Conservation (phyloP, 2,113 vertebrate species). For the Mobula hypostoma region DNA sequence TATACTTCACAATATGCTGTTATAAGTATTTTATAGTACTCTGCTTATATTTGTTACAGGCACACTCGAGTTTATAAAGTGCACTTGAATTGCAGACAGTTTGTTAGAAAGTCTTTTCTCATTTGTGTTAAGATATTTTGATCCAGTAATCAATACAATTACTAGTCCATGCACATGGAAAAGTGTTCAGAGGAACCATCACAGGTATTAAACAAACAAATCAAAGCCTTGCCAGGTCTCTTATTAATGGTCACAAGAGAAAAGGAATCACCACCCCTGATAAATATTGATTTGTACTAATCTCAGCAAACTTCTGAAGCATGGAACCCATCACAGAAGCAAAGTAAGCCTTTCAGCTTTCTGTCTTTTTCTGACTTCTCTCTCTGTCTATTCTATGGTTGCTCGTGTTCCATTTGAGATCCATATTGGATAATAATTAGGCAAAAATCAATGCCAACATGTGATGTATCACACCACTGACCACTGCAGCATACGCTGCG, state of each 20-base stretch:
- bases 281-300: slow-evolving; percentile 11
- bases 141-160: slow-evolving; percentile 2
- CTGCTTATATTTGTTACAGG: background rate
- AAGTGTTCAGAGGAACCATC: background rate
- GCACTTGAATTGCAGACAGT: background rate
- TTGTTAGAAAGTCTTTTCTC: background rate
- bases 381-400: background rate
- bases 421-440: slow-evolving; percentile 32
- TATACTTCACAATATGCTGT: background rate
- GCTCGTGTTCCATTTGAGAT: slow-evolving; percentile 12
- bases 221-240: background rate
- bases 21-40: background rate
- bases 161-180: background rate
- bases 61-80: background rate
- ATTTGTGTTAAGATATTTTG: slow-evolving; percentile 5
- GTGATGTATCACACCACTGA: slow-evolving; percentile 13
- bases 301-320: slow-evolving; percentile 14
- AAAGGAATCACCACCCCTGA: background rate
- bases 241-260: background rate
- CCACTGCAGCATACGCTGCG: background rate
- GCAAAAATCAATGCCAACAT: slow-evolving; percentile 20
- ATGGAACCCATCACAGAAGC: background rate
- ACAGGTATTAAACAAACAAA: background rate
- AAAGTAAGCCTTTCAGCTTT: slow-evolving; percentile 25
- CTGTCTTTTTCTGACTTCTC: background rate